Base-by-base conservation (phyloP, 2,113 vertebrate species). In the Nerophis ophidion region DNA sequence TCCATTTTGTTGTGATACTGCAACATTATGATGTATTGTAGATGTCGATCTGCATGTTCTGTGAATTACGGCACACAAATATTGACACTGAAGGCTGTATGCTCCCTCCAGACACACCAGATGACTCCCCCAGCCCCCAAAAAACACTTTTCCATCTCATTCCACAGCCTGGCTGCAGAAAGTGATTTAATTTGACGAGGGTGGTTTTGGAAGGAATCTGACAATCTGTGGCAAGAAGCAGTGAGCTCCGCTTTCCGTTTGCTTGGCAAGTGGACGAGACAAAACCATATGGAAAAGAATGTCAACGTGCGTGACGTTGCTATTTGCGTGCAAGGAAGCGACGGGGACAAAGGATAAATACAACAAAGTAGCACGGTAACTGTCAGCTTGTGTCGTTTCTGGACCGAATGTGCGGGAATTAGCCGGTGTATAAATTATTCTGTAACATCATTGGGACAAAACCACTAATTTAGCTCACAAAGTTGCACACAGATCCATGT, bases 161-260 rank as follows among this genome's bases (percentile, higher is more conserved):
- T 81, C 82, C 82, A 75, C 70, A 68, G 67, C 66, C 60, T 48
- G 54, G 65, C 83, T 75, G 74, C 86, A 89, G 81, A 83, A 77
- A 88, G 66, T 67, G 74, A 79, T 80, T 77, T 81, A 56, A 76
- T 65, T 75, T 73, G 34, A 48, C 33, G 3, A 11, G 54, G 51
- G 65, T 11, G 19, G 1, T 69, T 63, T 48, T 58, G 52, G 70
- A 17, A 10, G 58, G 5, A 11, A 36, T 6, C 12, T 4, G 17
- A 84, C 81, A 69, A 76, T 68, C 63, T 84, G 86, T 15, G 81
- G 84, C 81, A 58, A 50, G 61, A 81, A 38, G 58, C 42, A 1
- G 26, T 12, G 38, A 81, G 69, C 76, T 81, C 71, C 79, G 70
- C 79, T 84, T 77, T 82, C 70, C 77, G 76, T 78, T 88, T 74